Evolutionary conservation across 1,140 invertebrate genomes (phyloP).

Genomic region (Forficula auricularia): DNA sequence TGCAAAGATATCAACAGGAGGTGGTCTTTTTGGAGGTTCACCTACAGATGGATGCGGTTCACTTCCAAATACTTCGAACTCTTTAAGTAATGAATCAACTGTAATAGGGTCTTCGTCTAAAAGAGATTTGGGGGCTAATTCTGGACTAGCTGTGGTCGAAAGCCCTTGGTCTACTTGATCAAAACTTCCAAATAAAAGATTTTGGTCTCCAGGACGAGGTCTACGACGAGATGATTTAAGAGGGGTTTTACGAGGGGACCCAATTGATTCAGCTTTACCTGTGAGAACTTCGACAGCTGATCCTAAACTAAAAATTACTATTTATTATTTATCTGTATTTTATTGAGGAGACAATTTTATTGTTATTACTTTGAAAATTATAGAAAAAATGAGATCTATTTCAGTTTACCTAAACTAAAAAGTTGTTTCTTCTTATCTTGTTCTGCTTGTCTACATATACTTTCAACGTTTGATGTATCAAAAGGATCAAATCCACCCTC

Average conservation of each 20-base stretch:
- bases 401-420: no score
- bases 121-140: not conserved
- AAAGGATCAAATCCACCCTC: conserved; percentile 61
- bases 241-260: conserved; percentile 34
- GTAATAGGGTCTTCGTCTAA: conserved; percentile 8
- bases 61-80: no score
- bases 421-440: no score
- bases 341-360: no score
- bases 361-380: no score
- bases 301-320: conserved; percentile 31
- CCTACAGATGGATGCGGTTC: no score
- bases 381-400: no score
- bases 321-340: no score
- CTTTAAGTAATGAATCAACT: no score
- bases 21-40: not conserved
- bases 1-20: not conserved
- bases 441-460: conserved; percentile 26
- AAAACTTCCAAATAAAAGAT: conserved; percentile 49
- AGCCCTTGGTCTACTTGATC: conserved; percentile 26
- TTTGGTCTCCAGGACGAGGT: conserved; percentile 35
- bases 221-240: conserved; percentile 31
- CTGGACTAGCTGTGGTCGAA: not conserved
- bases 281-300: conserved; percentile 70
- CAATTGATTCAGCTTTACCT: conserved; percentile 52
- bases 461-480: conserved; percentile 71